These are phyloP conservation scores for Periophthalmus modestus DNA, from an alignment of 2,113 vertebrate genomes.

Conservation along the genomic window DNA sequence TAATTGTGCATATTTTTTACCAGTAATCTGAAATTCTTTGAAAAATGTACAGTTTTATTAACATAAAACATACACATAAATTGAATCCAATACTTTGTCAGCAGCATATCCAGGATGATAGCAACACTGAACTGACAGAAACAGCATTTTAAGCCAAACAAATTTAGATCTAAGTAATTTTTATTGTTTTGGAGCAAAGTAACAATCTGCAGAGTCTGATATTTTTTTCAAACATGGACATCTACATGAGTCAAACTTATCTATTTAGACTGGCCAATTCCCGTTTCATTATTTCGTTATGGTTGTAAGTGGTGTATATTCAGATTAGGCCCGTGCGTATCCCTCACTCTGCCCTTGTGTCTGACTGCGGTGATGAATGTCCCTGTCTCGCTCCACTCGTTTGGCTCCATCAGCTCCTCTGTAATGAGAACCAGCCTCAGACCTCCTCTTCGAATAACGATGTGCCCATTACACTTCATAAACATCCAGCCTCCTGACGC, in stretches of 20 bases:
- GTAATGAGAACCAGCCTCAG: conserved; percentile 46
- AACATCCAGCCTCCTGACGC: conserved; percentile 25
- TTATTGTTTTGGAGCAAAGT: neutral
- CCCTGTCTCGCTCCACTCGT: conserved; percentile 33
- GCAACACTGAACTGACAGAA: no score
- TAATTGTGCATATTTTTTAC: no score
- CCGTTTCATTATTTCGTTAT: no score
- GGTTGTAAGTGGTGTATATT: neutral
- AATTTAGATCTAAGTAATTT: neutral
- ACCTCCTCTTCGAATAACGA: conserved; percentile 45
- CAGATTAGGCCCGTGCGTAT: neutral
- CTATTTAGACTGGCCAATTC: no score
- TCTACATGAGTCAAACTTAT: no score
- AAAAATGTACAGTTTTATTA: no score
- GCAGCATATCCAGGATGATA: no score
- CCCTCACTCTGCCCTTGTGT: neutral
- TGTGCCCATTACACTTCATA: conserved; percentile 25
- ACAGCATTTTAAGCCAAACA: no score
- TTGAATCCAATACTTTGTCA: no score
- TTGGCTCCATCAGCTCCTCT: conserved; percentile 45
- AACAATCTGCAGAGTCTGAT: neutral
- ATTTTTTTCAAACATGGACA: neutral
- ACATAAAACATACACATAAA: no score
- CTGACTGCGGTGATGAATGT: conserved; percentile 38
- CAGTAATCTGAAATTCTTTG: no score